Evolutionary conservation across 2,113 vertebrate genomes (phyloP), one percentile per base, ranked within the genome.

Genomic region (Odontesthes bonariensis): DNA sequence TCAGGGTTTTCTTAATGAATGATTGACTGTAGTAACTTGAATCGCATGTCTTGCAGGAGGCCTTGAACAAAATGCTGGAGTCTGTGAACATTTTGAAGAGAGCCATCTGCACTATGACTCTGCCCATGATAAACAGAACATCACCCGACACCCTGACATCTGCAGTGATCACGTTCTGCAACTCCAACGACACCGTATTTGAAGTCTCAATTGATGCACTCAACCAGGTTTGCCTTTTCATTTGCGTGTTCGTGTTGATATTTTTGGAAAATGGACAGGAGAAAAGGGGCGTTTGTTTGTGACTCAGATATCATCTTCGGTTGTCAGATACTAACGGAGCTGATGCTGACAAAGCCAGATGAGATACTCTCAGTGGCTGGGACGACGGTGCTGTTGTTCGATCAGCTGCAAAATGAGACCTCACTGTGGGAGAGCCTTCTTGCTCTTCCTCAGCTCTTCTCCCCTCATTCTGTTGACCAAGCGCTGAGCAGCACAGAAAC

Each of bases 401-500:
- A 90, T 22, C 57, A 81, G 22, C 77, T 95, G 42, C 94, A 95
- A 69, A 84, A 87, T 19, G 71, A 95, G 38, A 82, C 42, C 0
- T 71, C 83, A 0, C 40, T 95, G 59, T 95, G 92, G 92, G 92
- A 95, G 8, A 69, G 38, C 38, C 74, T 94, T 8, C 75, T 95
- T 1, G 65, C 62, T 16, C 3, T 94, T n/a, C 94, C 93, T 0
- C 17, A 80, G 14, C 83, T 93, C 56, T 44, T 88, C 16, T 69
- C 78, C 13, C 20, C 74, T 22, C 73, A 56, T 27, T 86, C 87
- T 33, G 8, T 77, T 35, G 80, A 90, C 13, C 49, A 82, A 35
- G 31, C 73, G 7, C 52, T 88, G 32, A n/a, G 10, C 47, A 75
- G 23, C 3, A 19, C 58, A 0, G 55, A 76, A 31, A 16, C 5